These are phyloP conservation scores for Symphodus melops DNA, from an alignment of 2,113 vertebrate genomes.

Conservation along the genomic window DNA sequence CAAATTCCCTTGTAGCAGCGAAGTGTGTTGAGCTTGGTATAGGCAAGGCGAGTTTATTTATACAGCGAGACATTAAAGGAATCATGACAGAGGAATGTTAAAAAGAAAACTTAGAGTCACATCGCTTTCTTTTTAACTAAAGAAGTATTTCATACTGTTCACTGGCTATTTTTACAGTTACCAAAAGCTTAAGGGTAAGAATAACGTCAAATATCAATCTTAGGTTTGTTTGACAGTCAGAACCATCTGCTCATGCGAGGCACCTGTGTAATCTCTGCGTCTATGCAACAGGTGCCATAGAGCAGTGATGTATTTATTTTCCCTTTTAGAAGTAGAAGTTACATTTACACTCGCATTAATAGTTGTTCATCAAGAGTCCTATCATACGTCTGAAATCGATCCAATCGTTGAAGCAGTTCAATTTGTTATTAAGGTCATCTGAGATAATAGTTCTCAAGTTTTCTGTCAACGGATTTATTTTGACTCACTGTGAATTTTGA, in stretches of 20 bases:
- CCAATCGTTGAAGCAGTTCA: background rate
- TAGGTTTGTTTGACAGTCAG: conserved; percentile 10
- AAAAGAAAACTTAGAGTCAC: too few species aligned
- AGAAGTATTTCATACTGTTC: background rate
- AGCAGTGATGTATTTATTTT: conserved; percentile 23
- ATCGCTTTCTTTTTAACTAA: too few species aligned
- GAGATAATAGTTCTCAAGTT: too few species aligned
- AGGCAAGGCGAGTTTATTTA: too few species aligned
- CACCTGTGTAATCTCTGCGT: background rate
- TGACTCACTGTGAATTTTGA: background rate
- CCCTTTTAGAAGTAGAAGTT: background rate
- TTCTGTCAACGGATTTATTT: background rate
- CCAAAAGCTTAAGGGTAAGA: conserved; percentile 6
- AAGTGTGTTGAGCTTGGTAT: too few species aligned
- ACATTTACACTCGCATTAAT: background rate
- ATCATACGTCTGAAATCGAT: background rate
- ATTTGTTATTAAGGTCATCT: background rate
- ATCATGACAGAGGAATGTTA: too few species aligned
- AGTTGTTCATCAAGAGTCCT: background rate
- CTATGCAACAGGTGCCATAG: conserved; percentile 44
- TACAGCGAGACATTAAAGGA: too few species aligned
- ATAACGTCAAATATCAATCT: conserved; percentile 9
- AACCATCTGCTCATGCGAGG: conserved; percentile 13
- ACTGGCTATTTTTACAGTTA: background rate
- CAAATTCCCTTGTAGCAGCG: too few species aligned